These are phyloP conservation scores for Thermophis baileyi DNA, from an alignment of 2,113 vertebrate genomes.

Conservation along the genomic window DNA sequence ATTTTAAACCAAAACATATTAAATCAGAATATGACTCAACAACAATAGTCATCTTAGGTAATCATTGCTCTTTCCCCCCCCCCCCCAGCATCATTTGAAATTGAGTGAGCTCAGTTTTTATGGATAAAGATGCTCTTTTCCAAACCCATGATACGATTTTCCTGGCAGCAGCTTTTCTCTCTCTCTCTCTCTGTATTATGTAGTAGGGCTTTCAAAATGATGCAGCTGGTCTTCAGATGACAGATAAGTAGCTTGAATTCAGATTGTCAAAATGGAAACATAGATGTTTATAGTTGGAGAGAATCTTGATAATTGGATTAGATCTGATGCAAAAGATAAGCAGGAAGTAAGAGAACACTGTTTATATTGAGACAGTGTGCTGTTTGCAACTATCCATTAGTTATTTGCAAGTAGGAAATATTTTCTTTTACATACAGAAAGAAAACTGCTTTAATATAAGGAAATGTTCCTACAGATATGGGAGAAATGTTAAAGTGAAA, in stretches of 20 bases:
- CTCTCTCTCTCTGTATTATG: not conserved
- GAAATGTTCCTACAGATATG: not conserved
- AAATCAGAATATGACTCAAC: not conserved
- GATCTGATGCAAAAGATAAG: not conserved
- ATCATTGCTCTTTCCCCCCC: not conserved
- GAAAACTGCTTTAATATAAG: not conserved
- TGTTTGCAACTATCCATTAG: not conserved
- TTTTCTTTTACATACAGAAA: not conserved
- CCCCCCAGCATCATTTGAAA: slow-evolving; percentile 1
- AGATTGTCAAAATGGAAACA: not conserved
- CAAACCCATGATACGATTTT: not conserved
- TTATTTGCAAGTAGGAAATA: not conserved
- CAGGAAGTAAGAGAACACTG: not conserved
- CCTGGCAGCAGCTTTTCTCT: not conserved
- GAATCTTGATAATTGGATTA: not conserved
- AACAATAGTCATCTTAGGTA: not conserved
- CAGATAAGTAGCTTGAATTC: not conserved
- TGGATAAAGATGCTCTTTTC: not conserved
- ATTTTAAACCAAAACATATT: not conserved
- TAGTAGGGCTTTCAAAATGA: not conserved
- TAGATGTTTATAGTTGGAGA: not conserved
- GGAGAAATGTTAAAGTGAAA: not conserved
- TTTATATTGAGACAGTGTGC: not conserved
- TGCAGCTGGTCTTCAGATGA: not conserved
- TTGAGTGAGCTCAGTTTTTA: not conserved